Conservation (phyloP, 2,797 vertebrate species). For the Australoheros facetus region DNA sequence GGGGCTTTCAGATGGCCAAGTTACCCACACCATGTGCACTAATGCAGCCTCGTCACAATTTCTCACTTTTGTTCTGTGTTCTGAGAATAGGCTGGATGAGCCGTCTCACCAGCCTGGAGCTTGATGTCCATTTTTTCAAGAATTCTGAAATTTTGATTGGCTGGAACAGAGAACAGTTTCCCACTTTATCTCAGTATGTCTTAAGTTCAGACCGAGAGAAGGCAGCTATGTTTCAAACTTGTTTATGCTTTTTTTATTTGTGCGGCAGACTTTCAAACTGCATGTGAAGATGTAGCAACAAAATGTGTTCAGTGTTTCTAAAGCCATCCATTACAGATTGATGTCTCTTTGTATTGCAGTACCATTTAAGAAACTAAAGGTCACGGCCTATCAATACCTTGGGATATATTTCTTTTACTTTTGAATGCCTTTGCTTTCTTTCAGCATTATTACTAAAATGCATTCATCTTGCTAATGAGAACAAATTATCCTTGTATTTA, state of each 20-base stretch:
- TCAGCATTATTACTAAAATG: constrained; percentile 4
- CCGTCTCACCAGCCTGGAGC: neutral
- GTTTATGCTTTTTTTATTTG: neutral
- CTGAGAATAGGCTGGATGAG: neutral
- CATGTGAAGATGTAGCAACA: neutral
- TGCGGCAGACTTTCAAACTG: neutral
- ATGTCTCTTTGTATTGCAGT: neutral
- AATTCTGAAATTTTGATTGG: neutral
- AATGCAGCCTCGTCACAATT: neutral
- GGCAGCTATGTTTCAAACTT: neutral
- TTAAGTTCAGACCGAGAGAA: neutral
- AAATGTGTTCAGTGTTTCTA: neutral
- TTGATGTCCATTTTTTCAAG: neutral
- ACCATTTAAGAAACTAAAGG: neutral
- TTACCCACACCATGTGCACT: neutral
- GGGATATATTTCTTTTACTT: neutral
- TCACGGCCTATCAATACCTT: neutral
- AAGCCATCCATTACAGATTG: neutral
- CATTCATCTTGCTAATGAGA: constrained; percentile 31
- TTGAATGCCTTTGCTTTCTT: neutral
- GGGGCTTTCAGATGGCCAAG: neutral
- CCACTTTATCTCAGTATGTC: neutral
- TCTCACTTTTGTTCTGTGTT: neutral
- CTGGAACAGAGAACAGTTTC: neutral
- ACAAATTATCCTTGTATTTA: constrained; percentile 29